Evolutionary conservation across 2,888 invertebrate species (phyloP).

Genomic region (Nomada fucata): DNA sequence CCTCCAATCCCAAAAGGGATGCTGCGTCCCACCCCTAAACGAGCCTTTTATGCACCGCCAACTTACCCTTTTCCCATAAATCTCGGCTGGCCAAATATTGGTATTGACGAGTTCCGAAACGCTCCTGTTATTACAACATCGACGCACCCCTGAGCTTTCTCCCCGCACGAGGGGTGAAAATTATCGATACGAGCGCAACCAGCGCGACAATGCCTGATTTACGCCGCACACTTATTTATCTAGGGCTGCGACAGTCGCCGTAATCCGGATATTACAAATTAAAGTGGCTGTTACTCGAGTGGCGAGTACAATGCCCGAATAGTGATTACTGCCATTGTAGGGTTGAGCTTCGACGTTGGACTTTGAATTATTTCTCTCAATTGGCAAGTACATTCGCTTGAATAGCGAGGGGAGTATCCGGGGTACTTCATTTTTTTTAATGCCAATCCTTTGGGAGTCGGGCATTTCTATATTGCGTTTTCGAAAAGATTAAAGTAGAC

Average conservation of each 20-base stretch:
- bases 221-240: slow-evolving; percentile 35
- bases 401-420: no score
- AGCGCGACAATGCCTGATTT: slow-evolving; percentile 51
- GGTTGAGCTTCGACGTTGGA: no score
- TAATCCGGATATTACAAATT: slow-evolving; percentile 50
- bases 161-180: slow-evolving; percentile 19
- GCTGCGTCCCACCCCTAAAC: slow-evolving; percentile 57
- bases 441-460: no score
- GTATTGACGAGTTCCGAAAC: slow-evolving; percentile 46
- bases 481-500: no score
- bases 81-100: slow-evolving; percentile 64
- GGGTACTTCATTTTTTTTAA: no score
- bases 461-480: no score
- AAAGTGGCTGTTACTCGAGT: slow-evolving; percentile 23
- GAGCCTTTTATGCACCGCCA: slow-evolving; percentile 65
- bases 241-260: slow-evolving; percentile 28
- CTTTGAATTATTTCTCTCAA: no score
- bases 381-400: no score
- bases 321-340: slow-evolving; percentile 5
- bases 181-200: slow-evolving; percentile 29
- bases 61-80: slow-evolving; percentile 69
- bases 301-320: neutral
- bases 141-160: slow-evolving; percentile 27
- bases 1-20: slow-evolving; percentile 37
- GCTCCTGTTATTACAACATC: slow-evolving; percentile 49